phyloP scores from a whole-genome alignment of 1,140 invertebrate species.

The Portunus trituberculatus region DNA sequence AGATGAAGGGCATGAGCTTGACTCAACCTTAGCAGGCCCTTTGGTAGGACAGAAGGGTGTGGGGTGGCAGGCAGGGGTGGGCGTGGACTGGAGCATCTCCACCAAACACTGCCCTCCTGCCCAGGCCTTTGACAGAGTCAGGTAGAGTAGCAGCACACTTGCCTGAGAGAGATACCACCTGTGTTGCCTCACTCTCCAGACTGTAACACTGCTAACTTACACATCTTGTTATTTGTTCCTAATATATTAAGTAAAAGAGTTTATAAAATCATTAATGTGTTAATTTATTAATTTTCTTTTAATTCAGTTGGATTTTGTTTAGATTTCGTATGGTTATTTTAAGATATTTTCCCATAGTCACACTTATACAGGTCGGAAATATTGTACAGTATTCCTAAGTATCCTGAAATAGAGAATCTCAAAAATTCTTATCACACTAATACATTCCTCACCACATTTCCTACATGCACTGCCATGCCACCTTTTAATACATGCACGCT shows the following conservation, averaged over 20 bases:
- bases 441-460: neutral
- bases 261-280: no score
- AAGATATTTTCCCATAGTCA: no score
- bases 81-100: neutral
- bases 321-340: no score
- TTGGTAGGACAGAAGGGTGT: neutral
- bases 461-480: neutral
- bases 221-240: no score
- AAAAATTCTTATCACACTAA: no score
- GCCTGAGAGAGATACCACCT: neutral
- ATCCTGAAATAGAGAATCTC: no score
- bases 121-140: neutral
- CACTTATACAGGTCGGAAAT: no score
- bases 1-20: constrained; percentile 15
- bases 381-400: no score
- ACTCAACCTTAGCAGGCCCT: neutral
- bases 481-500: neutral
- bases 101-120: neutral
- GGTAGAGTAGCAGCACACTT: constrained; percentile 3
- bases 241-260: neutral
- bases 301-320: no score
- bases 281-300: neutral
- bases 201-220: neutral
- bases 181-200: neutral
- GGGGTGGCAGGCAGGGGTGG: neutral